phyloP scores from a whole-genome alignment of 2,797 vertebrate species.

The Netta rufina region DNA sequence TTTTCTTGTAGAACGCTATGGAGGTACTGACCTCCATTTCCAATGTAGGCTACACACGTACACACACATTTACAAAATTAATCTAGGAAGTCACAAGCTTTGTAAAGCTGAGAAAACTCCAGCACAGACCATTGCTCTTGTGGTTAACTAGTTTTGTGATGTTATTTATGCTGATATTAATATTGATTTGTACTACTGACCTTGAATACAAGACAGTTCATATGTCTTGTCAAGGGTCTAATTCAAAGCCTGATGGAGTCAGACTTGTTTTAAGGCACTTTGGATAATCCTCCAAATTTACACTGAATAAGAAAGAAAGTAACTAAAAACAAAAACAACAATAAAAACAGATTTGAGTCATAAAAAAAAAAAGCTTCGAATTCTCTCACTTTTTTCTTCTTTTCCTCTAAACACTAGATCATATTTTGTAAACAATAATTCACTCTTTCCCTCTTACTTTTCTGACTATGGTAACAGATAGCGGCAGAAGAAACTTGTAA shows the following conservation, averaged over 20 bases:
- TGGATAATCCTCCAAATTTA: constrained; percentile 5
- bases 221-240: not conserved
- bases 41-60: not conserved
- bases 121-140: not conserved
- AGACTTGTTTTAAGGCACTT: not conserved
- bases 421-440: not conserved
- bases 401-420: not conserved
- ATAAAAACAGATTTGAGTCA: not conserved
- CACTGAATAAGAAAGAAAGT: not conserved
- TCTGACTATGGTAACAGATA: not conserved
- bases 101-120: not conserved
- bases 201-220: not conserved
- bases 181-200: not conserved
- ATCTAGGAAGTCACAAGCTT: not conserved
- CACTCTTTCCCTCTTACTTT: not conserved
- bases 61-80: not conserved
- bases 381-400: not conserved
- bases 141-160: not conserved
- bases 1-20: not conserved
- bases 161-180: not conserved
- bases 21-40: not conserved
- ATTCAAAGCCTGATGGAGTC: constrained; percentile 15
- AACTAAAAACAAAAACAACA: too few species aligned
- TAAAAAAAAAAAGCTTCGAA: not conserved
- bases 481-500: not conserved